These are phyloP conservation scores for Dioctria rufipes DNA, from an alignment of 2,888 invertebrate species.

Conservation along the genomic window DNA sequence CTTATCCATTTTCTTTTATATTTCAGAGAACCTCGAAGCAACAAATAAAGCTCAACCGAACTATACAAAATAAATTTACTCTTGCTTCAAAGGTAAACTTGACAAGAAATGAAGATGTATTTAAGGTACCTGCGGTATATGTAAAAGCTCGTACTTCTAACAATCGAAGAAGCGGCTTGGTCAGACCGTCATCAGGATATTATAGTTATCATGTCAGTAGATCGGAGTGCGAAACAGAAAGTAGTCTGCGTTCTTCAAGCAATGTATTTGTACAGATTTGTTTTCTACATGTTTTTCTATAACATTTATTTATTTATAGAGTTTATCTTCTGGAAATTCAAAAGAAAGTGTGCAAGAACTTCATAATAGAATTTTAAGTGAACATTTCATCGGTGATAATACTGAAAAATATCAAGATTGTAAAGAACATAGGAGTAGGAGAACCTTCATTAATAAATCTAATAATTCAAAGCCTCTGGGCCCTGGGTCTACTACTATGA, in stretches of 20 bases:
- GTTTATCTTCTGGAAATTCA: conserved; percentile 69
- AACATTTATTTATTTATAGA: conserved; percentile 62
- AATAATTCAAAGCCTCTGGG: conserved; percentile 70
- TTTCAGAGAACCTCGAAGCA: too few relatives aligned
- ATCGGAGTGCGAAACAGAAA: conserved; percentile 63
- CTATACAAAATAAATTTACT: too few relatives aligned
- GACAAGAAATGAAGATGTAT: conserved; percentile 49
- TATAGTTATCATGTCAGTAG: conserved; percentile 66
- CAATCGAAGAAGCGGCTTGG: conserved; percentile 65
- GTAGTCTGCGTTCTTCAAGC: conserved; percentile 66
- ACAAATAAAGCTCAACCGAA: too few relatives aligned
- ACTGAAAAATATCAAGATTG: conserved; percentile 33
- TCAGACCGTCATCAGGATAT: conserved; percentile 70
- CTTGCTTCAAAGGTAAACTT: too few relatives aligned
- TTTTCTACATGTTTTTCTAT: too few relatives aligned
- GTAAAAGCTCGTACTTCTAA: conserved; percentile 62
- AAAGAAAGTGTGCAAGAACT: conserved; percentile 64
- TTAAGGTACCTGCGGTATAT: conserved; percentile 66
- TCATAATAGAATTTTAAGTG: too few relatives aligned
- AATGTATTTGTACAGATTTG: conserved; percentile 61
- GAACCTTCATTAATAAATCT: conserved; percentile 64
- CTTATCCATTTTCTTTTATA: too few relatives aligned
- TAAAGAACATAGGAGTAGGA: conserved; percentile 1
- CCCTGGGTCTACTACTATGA: conserved; percentile 67
- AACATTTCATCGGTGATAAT: too few relatives aligned